phyloP scores from a whole-genome alignment of 37 sponge, comb jelly and placozoan genomes.

The Petrosia ficiformis region DNA sequence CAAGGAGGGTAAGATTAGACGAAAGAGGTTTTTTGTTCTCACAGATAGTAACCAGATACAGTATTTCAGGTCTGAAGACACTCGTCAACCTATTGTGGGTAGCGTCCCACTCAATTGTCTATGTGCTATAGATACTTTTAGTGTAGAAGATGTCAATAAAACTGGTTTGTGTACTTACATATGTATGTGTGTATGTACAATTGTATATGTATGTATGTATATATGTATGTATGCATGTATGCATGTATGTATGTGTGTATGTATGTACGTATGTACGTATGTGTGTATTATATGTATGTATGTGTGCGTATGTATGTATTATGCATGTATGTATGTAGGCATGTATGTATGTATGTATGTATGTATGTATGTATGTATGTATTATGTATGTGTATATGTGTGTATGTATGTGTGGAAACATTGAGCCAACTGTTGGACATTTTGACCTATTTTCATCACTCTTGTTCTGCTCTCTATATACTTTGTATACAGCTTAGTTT shows the following conservation, averaged over 20 bases:
- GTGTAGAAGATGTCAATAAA: constrained; percentile 45
- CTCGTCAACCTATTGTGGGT: constrained; percentile 63
- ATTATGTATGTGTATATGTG: too few species aligned
- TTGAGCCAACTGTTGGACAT: too few species aligned
- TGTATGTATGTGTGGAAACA: too few species aligned
- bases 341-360: background rate
- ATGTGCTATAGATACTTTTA: constrained; percentile 51
- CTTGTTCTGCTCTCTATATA: too few species aligned
- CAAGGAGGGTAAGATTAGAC: constrained; percentile 69
- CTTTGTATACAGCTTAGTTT: too few species aligned
- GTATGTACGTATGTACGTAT: background rate
- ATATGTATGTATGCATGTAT: constrained; percentile 1
- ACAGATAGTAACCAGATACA: constrained; percentile 67
- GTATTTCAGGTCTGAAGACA: constrained; percentile 83
- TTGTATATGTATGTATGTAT: background rate
- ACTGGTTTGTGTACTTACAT: constrained; percentile 19
- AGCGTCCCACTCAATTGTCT: constrained; percentile 75
- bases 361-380: too few species aligned
- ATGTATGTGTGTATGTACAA: too few species aligned
- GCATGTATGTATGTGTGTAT: constrained; percentile 6
- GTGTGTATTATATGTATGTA: too few species aligned
- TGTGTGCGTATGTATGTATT: too few species aligned
- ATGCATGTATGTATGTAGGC: too few species aligned
- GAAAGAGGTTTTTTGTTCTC: constrained; percentile 81
- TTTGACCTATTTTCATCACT: too few species aligned